Conservation (phyloP, 30 jellyfish, hydroid and myxozoan genomes). For the Turritopsis rubra region DNA sequence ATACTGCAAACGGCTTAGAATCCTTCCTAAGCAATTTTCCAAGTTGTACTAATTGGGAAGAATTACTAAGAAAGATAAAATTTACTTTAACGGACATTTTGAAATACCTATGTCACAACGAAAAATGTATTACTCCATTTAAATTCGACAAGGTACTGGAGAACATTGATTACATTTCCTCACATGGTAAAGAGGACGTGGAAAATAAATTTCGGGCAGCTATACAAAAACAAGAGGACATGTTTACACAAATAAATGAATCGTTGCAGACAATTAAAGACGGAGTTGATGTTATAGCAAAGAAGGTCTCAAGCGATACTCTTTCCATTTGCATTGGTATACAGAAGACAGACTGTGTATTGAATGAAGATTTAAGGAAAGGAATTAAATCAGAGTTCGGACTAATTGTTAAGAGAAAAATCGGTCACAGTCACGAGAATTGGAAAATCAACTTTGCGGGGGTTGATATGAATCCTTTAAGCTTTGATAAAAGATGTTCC, state of each 20-base stretch:
- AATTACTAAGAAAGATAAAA: not conserved
- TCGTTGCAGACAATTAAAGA: too few relatives aligned
- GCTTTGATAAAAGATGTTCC: too few relatives aligned
- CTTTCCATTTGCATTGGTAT: not conserved
- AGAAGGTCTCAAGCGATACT: not conserved
- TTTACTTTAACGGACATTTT: not conserved
- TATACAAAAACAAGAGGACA: not conserved
- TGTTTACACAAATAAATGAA: too few relatives aligned
- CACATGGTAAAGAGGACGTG: not conserved
- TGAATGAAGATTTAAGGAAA: not conserved
- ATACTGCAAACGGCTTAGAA: not conserved
- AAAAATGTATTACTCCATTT: not conserved
- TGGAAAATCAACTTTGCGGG: not conserved
- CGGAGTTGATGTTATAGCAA: too few relatives aligned
- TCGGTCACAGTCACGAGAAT: not conserved
- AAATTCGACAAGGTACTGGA: not conserved
- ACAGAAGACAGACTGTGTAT: not conserved
- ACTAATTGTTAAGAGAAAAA: not conserved
- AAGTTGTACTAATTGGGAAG: not conserved
- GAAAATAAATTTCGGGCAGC: not conserved
- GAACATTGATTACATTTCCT: not conserved
- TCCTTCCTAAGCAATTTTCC: not conserved
- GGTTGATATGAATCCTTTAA: not conserved
- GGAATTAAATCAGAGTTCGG: not conserved
- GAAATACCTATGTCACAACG: not conserved